These are phyloP conservation scores for Cosmorhoe ocellata DNA, from an alignment of 2,888 invertebrate genomes.

Conservation along the genomic window DNA sequence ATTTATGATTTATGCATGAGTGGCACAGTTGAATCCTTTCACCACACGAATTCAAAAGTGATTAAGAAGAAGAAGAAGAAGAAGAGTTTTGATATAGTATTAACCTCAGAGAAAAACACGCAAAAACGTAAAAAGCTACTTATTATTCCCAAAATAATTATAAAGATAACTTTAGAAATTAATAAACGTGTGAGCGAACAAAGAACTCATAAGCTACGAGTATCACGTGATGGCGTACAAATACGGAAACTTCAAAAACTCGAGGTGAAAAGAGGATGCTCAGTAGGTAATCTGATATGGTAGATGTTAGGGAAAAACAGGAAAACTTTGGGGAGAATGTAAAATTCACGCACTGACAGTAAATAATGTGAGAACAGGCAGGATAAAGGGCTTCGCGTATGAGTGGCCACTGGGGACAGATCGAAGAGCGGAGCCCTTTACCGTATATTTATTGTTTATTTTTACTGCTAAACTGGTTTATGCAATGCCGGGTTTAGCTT, in stretches of 20 bases:
- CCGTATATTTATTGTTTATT: constrained; percentile 51
- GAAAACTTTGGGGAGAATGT: constrained; percentile 40
- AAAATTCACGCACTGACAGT: constrained; percentile 49
- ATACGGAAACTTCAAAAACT: constrained; percentile 16
- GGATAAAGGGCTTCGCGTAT: constrained; percentile 49
- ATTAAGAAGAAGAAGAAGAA: too few species aligned
- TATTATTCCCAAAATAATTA: too few species aligned
- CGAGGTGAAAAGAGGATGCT: constrained; percentile 23
- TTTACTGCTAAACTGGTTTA: constrained; percentile 41
- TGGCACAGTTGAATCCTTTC: too few species aligned
- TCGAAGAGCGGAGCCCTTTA: constrained; percentile 42
- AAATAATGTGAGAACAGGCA: constrained; percentile 57
- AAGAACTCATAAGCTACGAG: background rate
- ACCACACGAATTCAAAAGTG: too few species aligned
- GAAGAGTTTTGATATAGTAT: too few species aligned
- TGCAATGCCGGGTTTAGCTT: constrained; percentile 25
- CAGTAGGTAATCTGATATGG: constrained; percentile 23
- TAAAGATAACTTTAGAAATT: too few species aligned
- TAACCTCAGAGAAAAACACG: too few species aligned
- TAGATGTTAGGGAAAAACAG: constrained; percentile 23
- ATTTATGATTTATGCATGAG: too few species aligned
- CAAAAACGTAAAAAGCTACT: too few species aligned
- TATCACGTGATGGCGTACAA: background rate
- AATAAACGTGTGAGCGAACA: too few species aligned
- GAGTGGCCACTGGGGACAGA: constrained; percentile 58